These are phyloP conservation scores for Mesoclemmys tuberculata DNA, from an alignment of 2,113 vertebrate genomes.

Conservation along the genomic window DNA sequence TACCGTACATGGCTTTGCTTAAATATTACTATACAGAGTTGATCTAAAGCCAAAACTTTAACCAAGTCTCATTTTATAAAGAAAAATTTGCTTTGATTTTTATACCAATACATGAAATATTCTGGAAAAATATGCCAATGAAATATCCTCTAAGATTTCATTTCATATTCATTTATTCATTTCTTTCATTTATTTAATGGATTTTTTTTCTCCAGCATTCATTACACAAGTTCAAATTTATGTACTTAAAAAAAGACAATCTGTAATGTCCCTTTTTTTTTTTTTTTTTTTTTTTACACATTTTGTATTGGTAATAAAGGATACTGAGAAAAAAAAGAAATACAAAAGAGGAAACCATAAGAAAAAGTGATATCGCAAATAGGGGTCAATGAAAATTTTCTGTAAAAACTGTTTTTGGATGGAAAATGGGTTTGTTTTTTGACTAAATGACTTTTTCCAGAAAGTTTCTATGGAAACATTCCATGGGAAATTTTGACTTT, in stretches of 20 bases:
- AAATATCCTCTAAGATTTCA: conserved; percentile 18
- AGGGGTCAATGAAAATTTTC: not conserved
- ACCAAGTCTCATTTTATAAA: not conserved
- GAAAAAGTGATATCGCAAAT: not conserved
- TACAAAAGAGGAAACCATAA: not conserved
- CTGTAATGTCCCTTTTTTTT: conserved; percentile 24
- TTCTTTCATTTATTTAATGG: conserved; percentile 1
- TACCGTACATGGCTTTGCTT: not conserved
- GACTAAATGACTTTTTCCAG: not conserved
- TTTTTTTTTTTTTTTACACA: no score
- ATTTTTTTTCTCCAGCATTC: conserved; percentile 21
- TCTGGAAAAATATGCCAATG: not conserved
- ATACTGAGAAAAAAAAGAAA: conserved; percentile 31
- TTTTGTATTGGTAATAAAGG: conserved; percentile 60
- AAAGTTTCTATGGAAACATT: not conserved
- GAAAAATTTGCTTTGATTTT: not conserved
- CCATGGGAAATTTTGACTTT: not conserved
- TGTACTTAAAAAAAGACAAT: conserved; percentile 26
- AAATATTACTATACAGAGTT: not conserved
- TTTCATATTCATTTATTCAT: not conserved
- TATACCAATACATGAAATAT: not conserved
- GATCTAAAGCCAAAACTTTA: not conserved
- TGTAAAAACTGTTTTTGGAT: not conserved
- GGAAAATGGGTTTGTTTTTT: not conserved
- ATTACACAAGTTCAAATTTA: not conserved